Evolutionary conservation across 2,888 invertebrate species (phyloP), one percentile per base, ranked within the genome.

Genomic region (Empis livida): DNA sequence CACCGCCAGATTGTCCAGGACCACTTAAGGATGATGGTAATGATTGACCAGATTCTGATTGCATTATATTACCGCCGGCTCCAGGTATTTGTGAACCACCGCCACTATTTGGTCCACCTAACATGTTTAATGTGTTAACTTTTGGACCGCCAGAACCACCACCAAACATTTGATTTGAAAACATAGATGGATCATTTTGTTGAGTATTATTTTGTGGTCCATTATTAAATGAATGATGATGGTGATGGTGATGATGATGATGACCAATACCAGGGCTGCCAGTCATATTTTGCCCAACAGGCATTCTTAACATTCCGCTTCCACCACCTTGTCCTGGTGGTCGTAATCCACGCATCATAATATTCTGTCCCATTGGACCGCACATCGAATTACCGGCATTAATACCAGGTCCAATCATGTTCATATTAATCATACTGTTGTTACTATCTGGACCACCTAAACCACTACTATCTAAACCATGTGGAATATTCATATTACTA

Each of bases 11-110:
- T 39, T 30, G 30, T n/a, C 48, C 48, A 11, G 76, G 77, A 43
- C 82, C 82, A 42, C 83, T 83, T 82, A 86, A 84, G 20, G 83
- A 83, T 15, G 85, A 84, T 35, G 85, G 85, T 50, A 86, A 68
- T 9, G 85, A 83, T 64, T 85, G 86, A 44, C 79, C 81, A 27
- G 79, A 77, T 56, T 78, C 78, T 13, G 77, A 75, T 30, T 79
- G 73, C 30, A 23, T 47, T 15, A 17, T 10, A 16, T 9, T n/a
- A 17, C 38, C 17, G 17, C 38, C 17, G 10, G 6, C 3, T 16
- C 38, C 15, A 10, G 38, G 16, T 3, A 38, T 16, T 37, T 37
- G 45, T 9, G 44, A 37, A 23, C 50, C 50, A 13, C 69, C 53
- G 71, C 72, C 30, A 67, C 70, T 44, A 47, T 51, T 43, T 11